Base-by-base conservation (phyloP, 2,888 invertebrate genomes). In the Coremacera marginata region DNA sequence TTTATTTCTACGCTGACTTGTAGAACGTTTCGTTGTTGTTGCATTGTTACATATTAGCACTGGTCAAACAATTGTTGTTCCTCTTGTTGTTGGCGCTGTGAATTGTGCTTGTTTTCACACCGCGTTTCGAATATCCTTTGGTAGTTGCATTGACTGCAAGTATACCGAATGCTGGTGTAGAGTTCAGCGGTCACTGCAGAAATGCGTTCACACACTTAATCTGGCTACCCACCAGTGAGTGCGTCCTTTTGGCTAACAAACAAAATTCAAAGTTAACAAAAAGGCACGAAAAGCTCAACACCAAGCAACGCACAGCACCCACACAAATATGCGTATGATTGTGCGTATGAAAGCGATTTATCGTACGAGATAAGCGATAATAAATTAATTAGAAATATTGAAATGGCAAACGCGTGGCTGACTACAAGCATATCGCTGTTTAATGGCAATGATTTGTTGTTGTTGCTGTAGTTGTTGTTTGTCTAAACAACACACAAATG, bases 341-440 rank as follows among this genome's bases (percentile, higher is more conserved):
- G 80, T 22, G 34, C 27, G 34, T 65, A 34, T n/a, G 63, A 14
- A 74, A 3, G 80, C 84, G 85, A 88, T 88, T 87, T 88, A 87
- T 88, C 84, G 84, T 81, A 81, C 81, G 83, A 86, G 88, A 88
- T 88, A 88, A 88, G 86, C 88, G 87, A 87, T 88, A 88, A 88
- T 88, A 88, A 88, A 88, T 88, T 88, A 88, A 88, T 88, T 88
- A 88, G 88, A 88, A 88, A 87, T 88, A 88, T 88, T 88, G 88
- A 88, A 88, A 88, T 88, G 88, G 83, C 71, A 76, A 22, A 78
- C 67, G 63, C 72, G 52, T 55, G 63, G 73, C 62, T 77, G 73
- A 77, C 60, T 22, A n/a, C 79, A 71, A 75, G 79, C 78, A 82
- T 80, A 81, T 81, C 78, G 80, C 74, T 78, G 81, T 81, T 81